Evolutionary conservation across 2,888 invertebrate genomes (phyloP).

Genomic region (Volucella inanis): DNA sequence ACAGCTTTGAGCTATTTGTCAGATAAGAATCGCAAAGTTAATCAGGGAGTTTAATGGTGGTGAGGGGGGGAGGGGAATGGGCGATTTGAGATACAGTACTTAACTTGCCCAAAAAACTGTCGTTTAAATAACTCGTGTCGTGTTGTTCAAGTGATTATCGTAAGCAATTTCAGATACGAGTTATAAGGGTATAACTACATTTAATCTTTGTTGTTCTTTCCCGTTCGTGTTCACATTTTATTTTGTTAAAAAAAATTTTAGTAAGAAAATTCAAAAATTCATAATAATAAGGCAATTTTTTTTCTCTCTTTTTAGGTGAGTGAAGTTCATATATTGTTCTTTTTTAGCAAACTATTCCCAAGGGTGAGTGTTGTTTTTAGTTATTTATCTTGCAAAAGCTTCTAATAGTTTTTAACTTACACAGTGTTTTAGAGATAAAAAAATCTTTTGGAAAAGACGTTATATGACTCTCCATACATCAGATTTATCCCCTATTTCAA

Average conservation of each 20-base stretch:
- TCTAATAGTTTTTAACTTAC: neutral
- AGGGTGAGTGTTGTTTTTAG: slow-evolving; percentile 33
- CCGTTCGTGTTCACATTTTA: neutral
- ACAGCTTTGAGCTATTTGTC: slow-evolving; percentile 41
- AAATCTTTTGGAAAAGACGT: too few species aligned
- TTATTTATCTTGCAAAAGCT: neutral
- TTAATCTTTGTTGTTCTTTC: slow-evolving; percentile 9
- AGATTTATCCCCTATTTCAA: too few species aligned
- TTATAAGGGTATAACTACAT: slow-evolving; percentile 26
- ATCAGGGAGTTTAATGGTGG: slow-evolving; percentile 27
- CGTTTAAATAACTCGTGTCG: slow-evolving; percentile 22
- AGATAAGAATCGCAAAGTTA: slow-evolving; percentile 58
- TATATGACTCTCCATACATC: too few species aligned
- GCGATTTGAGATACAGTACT: slow-evolving; percentile 34
- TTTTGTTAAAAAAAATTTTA: slow-evolving; percentile 33
- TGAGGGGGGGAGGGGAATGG: too few species aligned
- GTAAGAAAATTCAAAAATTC: slow-evolving; percentile 4
- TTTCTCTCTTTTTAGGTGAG: slow-evolving; percentile 61
- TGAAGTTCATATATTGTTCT: slow-evolving; percentile 23
- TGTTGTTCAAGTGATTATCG: slow-evolving; percentile 38
- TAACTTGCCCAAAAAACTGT: slow-evolving; percentile 12
- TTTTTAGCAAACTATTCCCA: neutral
- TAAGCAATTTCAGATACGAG: slow-evolving; percentile 22
- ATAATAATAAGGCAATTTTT: slow-evolving; percentile 11
- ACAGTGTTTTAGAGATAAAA: neutral